A percentile compares a stretch with the other conserved stretches of the same genome.
Evolutionary conservation across 2,888 invertebrate species (phyloP).

Genomic region (Callyntrura sp.): DNA sequence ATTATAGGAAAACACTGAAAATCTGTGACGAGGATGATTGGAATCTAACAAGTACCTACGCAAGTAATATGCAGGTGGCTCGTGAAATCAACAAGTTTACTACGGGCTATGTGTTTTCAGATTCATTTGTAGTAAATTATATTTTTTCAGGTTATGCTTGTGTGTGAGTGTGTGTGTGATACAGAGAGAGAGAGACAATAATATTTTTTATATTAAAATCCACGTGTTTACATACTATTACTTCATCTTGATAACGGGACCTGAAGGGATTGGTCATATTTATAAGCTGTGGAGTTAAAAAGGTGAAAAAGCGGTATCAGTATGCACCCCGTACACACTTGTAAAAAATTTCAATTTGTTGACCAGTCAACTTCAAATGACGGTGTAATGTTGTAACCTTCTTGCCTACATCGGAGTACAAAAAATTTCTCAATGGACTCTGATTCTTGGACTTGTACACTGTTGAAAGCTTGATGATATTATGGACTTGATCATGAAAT

Average conservation of each 20-base stretch:
- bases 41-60: background rate
- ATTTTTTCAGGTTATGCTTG: conserved; percentile 25
- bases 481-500: no score
- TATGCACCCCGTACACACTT: background rate
- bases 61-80: no score
- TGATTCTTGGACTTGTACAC: no score
- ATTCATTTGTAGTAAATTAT: conserved; percentile 43
- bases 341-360: conserved; percentile 47
- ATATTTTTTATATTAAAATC: conserved; percentile 31
- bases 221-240: conserved; percentile 54
- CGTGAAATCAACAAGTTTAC: conserved; percentile 40
- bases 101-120: no score
- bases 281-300: conserved; percentile 31
- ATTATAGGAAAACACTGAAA: background rate
- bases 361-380: conserved; percentile 35
- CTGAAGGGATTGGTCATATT: conserved; percentile 45
- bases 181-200: background rate
- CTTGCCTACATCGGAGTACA: no score
- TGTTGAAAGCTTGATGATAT: no score
- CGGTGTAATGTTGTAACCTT: background rate
- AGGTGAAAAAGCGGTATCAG: conserved; percentile 32
- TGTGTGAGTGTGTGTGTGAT: background rate
- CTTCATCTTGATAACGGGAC: conserved; percentile 58
- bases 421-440: no score
- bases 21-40: conserved; percentile 6